Conservation (phyloP, 2,113 vertebrate species). For the Nothobranchius furzeri region DNA sequence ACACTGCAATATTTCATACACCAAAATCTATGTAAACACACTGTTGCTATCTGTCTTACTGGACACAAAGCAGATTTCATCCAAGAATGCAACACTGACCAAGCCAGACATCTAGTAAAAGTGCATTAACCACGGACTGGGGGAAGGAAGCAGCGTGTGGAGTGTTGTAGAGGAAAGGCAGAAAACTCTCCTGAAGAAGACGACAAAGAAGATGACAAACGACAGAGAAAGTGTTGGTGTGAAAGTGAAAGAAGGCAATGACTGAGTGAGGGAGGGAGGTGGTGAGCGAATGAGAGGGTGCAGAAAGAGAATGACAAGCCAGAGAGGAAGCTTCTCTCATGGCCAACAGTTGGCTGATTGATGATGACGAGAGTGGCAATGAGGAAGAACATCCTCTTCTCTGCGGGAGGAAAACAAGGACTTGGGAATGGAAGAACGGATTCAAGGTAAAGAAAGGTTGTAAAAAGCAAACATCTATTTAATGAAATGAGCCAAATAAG, state of each 20-base stretch:
- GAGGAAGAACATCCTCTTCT: constrained; percentile 65
- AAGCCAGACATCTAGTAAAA: constrained; percentile 61
- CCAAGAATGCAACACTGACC: constrained; percentile 56
- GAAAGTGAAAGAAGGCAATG: constrained; percentile 64
- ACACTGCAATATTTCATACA: constrained; percentile 37
- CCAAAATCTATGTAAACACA: constrained; percentile 60
- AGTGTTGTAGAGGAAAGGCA: constrained; percentile 14
- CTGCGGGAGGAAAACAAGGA: constrained; percentile 22
- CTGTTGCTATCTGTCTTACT: constrained; percentile 46
- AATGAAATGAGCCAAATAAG: constrained; percentile 54
- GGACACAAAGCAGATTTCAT: constrained; percentile 58
- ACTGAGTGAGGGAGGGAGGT: constrained; percentile 48
- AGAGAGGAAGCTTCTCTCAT: constrained; percentile 62
- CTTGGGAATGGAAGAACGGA: constrained; percentile 25
- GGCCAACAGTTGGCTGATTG: constrained; percentile 68
- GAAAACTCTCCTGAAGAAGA: constrained; percentile 47
- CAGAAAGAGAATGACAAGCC: constrained; percentile 62
- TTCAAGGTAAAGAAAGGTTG: constrained; percentile 12
- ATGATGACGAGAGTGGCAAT: constrained; percentile 75
- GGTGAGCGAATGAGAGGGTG: constrained; percentile 43
- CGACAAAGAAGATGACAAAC: constrained; percentile 66
- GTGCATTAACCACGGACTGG: constrained; percentile 61
- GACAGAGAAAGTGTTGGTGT: constrained; percentile 42
- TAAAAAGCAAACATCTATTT: constrained; percentile 32
- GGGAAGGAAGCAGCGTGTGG: constrained; percentile 6